Base-by-base conservation (phyloP, 2,797 vertebrate genomes). In the Acanthiza pusilla region DNA sequence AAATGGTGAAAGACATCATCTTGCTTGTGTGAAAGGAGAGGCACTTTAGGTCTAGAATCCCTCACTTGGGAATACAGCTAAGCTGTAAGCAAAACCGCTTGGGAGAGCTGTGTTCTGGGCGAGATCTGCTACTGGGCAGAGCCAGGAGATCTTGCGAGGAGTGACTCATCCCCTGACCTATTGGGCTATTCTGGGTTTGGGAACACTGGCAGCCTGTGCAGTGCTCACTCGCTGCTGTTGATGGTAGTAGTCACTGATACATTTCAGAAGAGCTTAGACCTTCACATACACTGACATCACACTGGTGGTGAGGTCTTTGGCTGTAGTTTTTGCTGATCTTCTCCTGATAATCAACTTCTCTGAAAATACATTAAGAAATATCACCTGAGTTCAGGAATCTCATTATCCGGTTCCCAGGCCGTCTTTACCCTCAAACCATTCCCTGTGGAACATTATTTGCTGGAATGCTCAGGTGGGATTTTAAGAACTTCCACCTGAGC, bases 181-280 rank as follows among this genome's bases (percentile, higher is more conserved):
- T 67, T 72, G 17, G 53, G 36, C 36, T 82, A 0, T 7, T 76
- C 42, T 42, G 70, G 50, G 50, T 79, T 54, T 85, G 43, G 66
- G 23, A 58, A 29, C 19, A 3, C 8, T 61, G 38, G 10, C 32
- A 67, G 55, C 29, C 23, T 72, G 45, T 80, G 75, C 62, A 47
- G 30, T 65, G 47, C 32, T 80, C 5, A 2, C 30, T 74, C 16
- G 2, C 57, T 89, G 45, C 61, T 71, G 7, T 43, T 71, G 65
- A 7, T 58, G 42, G 26, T 42, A 16, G 26, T 27, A n/a, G 27
- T 34, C 20, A 22, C 40, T 53, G 38, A 63, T 26, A 36, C 1
- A 1, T 55, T 79, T 84, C 98, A 98, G 94, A 98, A 98, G 96
- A 98, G 98, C 88, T 87, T 99, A 96, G 98, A 98, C 84, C 97